Evolutionary conservation across 2,113 vertebrate species (phyloP).

Genomic region (Camelus bactrianus): DNA sequence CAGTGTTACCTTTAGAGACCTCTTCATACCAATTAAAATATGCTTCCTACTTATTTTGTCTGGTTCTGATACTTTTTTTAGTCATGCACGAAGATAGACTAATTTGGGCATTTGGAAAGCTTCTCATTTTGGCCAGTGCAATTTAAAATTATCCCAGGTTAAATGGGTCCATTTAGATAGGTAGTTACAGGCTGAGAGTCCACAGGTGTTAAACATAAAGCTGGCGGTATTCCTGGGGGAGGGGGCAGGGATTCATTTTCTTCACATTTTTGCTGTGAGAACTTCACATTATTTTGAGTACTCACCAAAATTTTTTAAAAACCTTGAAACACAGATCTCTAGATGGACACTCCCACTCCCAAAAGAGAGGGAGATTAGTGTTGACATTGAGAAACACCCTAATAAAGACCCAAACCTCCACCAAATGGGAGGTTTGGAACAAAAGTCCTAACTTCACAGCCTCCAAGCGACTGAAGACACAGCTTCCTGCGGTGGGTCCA

Average conservation of each 20-base stretch:
- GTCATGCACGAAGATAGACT: background rate
- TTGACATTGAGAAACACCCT: background rate
- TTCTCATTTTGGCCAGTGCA: background rate
- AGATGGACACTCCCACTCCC: background rate
- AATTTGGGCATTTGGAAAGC: background rate
- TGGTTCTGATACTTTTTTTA: background rate
- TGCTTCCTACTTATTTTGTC: background rate
- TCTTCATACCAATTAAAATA: background rate
- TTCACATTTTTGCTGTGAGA: background rate
- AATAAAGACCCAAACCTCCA: background rate
- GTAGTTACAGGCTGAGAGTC: background rate
- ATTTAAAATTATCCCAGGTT: background rate
- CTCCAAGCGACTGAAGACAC: background rate
- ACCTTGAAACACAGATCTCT: background rate
- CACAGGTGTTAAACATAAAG: background rate
- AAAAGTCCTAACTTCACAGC: background rate
- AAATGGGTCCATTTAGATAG: background rate
- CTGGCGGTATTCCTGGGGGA: accelerated
- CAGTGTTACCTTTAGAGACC: background rate
- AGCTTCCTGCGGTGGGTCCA: background rate
- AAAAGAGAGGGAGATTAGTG: background rate
- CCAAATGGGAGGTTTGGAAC: background rate
- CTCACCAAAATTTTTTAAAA: background rate
- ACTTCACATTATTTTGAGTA: background rate
- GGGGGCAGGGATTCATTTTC: background rate